Conservation (phyloP, 1,140 invertebrate species). For the Leptonema lineaticorne region DNA sequence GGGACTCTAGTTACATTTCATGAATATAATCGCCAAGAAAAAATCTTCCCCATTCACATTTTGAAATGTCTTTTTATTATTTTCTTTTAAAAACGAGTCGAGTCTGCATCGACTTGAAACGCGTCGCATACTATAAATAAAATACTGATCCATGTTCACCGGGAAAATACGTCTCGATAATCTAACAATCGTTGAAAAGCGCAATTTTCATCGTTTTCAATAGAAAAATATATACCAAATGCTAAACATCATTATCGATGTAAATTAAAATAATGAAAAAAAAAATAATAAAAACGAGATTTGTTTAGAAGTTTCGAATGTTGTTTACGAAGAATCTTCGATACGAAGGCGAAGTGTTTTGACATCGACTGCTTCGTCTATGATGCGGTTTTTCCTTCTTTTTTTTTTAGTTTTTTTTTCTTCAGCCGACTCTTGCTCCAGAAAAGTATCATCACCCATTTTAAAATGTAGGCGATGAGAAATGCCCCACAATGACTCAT, state of each 20-base stretch:
- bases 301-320: not conserved
- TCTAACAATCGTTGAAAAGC: not conserved
- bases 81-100: no score
- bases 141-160: not conserved
- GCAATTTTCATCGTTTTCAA: not conserved
- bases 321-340: not conserved
- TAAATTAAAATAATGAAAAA: not conserved
- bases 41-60: no score
- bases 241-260: not conserved
- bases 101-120: not conserved
- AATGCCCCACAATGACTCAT: not conserved
- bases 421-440: no score
- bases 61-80: no score
- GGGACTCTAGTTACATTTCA: no score
- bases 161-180: slow-evolving; percentile 3
- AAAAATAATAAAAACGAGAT: not conserved
- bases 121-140: slow-evolving; percentile 9
- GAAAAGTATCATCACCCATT: not conserved
- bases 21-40: no score
- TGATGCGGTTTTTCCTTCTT: no score
- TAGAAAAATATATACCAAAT: no score
- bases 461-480: not conserved
- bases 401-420: no score
- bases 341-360: not conserved
- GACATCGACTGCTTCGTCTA: no score